A percentile compares a stretch with the other conserved stretches of the same genome.
Conservation (phyloP, 2,797 vertebrate genomes). For the Argya squamiceps region DNA sequence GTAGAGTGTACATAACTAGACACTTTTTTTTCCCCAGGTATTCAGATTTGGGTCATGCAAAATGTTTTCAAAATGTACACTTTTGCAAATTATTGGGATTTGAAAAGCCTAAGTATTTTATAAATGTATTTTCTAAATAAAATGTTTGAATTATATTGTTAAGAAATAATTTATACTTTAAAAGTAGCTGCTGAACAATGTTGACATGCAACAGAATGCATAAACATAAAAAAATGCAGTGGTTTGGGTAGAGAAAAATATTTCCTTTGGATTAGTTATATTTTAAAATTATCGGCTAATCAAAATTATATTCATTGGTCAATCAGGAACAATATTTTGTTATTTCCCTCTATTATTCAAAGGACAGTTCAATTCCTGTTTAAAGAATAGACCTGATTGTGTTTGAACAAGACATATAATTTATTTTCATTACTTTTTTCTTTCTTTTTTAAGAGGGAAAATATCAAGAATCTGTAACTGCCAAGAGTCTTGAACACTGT, state of each 20-base stretch:
- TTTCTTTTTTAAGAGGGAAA: neutral
- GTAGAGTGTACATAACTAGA: neutral
- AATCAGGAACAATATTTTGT: neutral
- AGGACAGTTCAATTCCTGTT: neutral
- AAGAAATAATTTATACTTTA: neutral
- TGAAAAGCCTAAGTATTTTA: neutral
- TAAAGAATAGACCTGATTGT: neutral
- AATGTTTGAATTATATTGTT: neutral
- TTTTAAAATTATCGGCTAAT: neutral
- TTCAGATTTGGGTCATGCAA: neutral
- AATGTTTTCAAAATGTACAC: neutral
- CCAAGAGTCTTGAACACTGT: neutral
- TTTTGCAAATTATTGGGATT: neutral
- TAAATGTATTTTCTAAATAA: neutral
- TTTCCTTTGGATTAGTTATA: neutral
- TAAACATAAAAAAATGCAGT: neutral
- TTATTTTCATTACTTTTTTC: neutral
- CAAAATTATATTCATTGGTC: neutral
- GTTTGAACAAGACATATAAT: neutral
- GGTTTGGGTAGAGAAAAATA: neutral
- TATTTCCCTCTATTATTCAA: neutral
- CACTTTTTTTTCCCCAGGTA: fast-evolving
- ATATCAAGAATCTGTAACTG: neutral
- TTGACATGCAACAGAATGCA: neutral
- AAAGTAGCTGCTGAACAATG: neutral